Conservation (phyloP, 2,888 invertebrate genomes). For the Unio delphinus region DNA sequence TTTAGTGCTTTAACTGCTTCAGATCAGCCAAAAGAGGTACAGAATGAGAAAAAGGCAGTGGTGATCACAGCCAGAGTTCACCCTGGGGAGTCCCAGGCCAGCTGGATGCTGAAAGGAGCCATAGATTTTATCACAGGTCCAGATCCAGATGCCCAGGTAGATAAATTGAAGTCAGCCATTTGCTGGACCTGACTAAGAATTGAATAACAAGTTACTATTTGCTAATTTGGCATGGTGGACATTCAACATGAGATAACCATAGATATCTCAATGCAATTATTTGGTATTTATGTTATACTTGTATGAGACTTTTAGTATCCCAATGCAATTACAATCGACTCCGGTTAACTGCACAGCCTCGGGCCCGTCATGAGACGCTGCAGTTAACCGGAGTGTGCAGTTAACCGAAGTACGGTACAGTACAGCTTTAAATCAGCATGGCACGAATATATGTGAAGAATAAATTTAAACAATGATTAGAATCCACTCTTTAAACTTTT, state of each 20-base stretch:
- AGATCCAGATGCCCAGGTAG: constrained; percentile 58
- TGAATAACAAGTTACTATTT: not conserved
- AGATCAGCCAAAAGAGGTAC: constrained; percentile 44
- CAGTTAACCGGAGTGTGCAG: too few relatives aligned
- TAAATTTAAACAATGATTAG: too few relatives aligned
- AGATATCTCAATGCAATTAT: not conserved
- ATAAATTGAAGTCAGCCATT: not conserved
- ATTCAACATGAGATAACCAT: not conserved
- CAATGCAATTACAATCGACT: too few relatives aligned
- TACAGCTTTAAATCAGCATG: too few relatives aligned
- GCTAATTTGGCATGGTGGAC: not conserved
- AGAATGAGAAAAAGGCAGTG: constrained; percentile 61
- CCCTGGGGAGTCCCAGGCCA: constrained; percentile 69
- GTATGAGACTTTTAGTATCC: too few relatives aligned
- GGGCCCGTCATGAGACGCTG: too few relatives aligned
- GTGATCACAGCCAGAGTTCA: constrained; percentile 68
- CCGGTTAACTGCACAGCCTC: too few relatives aligned
- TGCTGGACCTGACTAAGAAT: not conserved
- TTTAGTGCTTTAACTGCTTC: not conserved
- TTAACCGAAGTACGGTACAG: too few relatives aligned
- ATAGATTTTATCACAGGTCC: constrained; percentile 64
- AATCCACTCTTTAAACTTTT: too few relatives aligned
- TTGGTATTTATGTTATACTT: not conserved
- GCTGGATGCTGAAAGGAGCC: constrained; percentile 70
- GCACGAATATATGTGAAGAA: too few relatives aligned